Evolutionary conservation across 2,888 invertebrate genomes (phyloP), one percentile per base, ranked within the genome.

Genomic region (Carpatolechia fugitivella): DNA sequence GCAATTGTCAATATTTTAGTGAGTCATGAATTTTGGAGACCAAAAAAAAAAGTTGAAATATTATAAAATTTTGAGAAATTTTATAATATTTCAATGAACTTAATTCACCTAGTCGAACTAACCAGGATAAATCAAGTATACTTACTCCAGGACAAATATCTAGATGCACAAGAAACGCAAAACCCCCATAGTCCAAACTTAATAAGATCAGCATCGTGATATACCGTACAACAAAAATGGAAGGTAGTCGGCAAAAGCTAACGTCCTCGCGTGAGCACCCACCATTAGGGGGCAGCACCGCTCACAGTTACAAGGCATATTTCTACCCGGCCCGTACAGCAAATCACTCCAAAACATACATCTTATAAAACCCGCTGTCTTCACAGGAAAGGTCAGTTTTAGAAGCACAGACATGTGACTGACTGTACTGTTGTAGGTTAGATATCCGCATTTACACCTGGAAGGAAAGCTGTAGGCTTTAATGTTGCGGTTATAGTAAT

Each of bases 261-360:
- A 13, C 51, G 31, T 60, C n/a, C n/a, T n/a, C 30, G 60, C 60
- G 60, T 60, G 60, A 35, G 40, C 14, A 8, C 30, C 33, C 31
- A 8, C 57, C 60, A 57, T 60, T 60, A 60, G 36, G n/a, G 20
- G 14, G 48, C 52, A 52, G 47, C 51, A 50, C 52, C 56, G 55
- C 56, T 60, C 56, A 56, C 49, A 11, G 41, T 51, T 54, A 53
- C 57, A 48, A 33, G 40, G 54, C 57, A 40, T 18, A 38, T 52
- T 55, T 52, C 18, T 40, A 52, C 33, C 11, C 31, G 13, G 8
- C 18, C 10, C 11, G 18, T 48, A 31, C 16, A 6, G 8, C 48
- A 10, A 4, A 5, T 1, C 29, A 44, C 44, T 20, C 0, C 4
- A 10, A 8, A 41, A 41, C 20, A 20, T 41, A 41, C 3, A 10